Percentiles rank a stretch among this genome's conserved stretches.
Evolutionary conservation across 2,888 invertebrate species (phyloP).

Genomic region (Trichopria drosophilae): DNA sequence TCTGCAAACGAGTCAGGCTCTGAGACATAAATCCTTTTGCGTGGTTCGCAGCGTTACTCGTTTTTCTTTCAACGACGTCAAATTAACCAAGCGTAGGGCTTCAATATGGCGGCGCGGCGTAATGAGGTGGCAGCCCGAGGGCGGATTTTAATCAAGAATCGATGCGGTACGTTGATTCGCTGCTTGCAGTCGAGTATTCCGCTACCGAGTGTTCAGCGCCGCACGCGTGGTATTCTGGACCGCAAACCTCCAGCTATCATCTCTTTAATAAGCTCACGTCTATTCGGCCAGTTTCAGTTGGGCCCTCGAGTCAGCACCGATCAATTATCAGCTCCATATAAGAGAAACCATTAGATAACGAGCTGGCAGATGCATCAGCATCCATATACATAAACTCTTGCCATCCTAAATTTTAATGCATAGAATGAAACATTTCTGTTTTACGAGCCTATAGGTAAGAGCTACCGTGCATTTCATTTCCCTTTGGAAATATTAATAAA

Average conservation of each 20-base stretch:
- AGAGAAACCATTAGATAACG: constrained; percentile 57
- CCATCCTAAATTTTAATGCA: constrained; percentile 27
- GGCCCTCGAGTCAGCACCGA: constrained; percentile 40
- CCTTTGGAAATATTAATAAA: no score
- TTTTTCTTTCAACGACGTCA: no score
- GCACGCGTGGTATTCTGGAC: no score
- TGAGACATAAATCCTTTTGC: no score
- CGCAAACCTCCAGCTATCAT: constrained; percentile 24
- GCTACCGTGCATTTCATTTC: constrained; percentile 26
- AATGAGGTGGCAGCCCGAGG: constrained; percentile 54
- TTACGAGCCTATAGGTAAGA: constrained; percentile 36
- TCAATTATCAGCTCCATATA: constrained; percentile 54
- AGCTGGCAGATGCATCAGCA: constrained; percentile 50
- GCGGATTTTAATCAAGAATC: constrained; percentile 54
- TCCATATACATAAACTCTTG: constrained; percentile 5
- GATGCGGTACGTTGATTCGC: constrained; percentile 49
- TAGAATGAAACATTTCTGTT: constrained; percentile 37
- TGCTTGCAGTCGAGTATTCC: constrained; percentile 23
- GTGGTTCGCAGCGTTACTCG: no score
- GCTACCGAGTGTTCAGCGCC: neutral
- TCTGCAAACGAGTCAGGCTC: no score
- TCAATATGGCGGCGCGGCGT: constrained; percentile 37
- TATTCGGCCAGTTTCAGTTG: constrained; percentile 43
- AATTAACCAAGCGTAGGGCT: constrained; percentile 31
- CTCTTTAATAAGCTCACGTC: constrained; percentile 51